Evolutionary conservation across 2,888 invertebrate species (phyloP).

Genomic region (Eristalinus sepulchralis): DNA sequence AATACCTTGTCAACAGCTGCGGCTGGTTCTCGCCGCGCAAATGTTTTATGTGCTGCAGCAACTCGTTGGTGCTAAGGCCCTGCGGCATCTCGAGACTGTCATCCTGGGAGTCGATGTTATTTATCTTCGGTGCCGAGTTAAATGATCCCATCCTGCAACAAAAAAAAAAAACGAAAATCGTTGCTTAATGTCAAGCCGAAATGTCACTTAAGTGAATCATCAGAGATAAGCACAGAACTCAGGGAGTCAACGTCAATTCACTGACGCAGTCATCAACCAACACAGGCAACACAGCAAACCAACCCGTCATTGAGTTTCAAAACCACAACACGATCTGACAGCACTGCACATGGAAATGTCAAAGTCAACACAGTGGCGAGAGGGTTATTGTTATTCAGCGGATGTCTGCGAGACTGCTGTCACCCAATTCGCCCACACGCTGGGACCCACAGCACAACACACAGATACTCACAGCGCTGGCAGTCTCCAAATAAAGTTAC

Average conservation of each 20-base stretch:
- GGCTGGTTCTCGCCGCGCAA: slow-evolving; percentile 81
- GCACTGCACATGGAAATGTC: slow-evolving; percentile 1
- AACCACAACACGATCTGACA: slow-evolving; percentile 3
- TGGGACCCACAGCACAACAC: neutral
- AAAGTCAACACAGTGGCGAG: slow-evolving; percentile 13
- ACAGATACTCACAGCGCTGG: slow-evolving; percentile 77
- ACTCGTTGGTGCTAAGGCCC: slow-evolving; percentile 81
- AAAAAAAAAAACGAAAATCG: slow-evolving; percentile 63
- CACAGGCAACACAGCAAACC: slow-evolving; percentile 1
- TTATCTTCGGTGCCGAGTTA: slow-evolving; percentile 85
- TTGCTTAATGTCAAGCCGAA: neutral
- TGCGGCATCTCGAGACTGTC: slow-evolving; percentile 82
- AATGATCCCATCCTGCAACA: slow-evolving; percentile 87
- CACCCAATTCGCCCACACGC: slow-evolving; percentile 13
- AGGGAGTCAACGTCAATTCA: neutral
- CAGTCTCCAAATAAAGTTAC: slow-evolving; percentile 76
- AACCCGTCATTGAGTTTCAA: slow-evolving; percentile 10
- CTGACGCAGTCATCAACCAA: slow-evolving; percentile 15
- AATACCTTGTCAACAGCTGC: slow-evolving; percentile 80
- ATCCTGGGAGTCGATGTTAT: slow-evolving; percentile 85
- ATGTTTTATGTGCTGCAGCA: slow-evolving; percentile 82
- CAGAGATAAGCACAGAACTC: neutral
- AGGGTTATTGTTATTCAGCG: neutral
- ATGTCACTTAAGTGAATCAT: slow-evolving; percentile 17
- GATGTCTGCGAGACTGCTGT: neutral